phyloP scores from a whole-genome alignment of 2,113 vertebrate species.

The Pteronura brasiliensis region DNA sequence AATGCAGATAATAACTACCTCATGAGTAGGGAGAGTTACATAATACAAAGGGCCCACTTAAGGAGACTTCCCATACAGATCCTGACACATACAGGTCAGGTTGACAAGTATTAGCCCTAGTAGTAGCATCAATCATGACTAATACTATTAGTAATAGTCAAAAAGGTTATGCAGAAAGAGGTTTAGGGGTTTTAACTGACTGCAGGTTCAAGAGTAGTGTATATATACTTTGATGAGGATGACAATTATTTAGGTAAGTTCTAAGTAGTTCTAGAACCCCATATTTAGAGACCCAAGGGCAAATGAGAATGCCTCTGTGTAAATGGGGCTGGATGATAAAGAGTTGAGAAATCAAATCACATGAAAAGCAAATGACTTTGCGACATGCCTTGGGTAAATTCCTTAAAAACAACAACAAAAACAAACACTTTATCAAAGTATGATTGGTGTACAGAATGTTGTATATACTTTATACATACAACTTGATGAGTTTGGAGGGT shows the following conservation, averaged over 20 bases:
- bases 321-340: background rate
- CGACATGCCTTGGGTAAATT: background rate
- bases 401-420: background rate
- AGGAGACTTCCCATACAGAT: rapidly evolving
- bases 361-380: background rate
- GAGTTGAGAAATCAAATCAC: background rate
- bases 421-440: background rate
- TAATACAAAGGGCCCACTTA: background rate
- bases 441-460: background rate
- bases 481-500: background rate
- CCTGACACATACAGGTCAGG: background rate
- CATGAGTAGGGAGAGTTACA: background rate
- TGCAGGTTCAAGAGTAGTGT: background rate
- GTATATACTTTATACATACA: background rate
- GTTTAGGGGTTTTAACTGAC: background rate
- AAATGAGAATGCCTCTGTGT: background rate
- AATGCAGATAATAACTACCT: background rate
- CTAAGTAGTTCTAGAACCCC: background rate
- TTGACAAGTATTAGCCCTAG: background rate
- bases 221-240: background rate
- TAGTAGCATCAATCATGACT: background rate
- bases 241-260: background rate
- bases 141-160: background rate
- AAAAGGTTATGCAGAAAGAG: background rate
- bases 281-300: background rate